A percentile compares a stretch with the other conserved stretches of the same genome.
phyloP scores from a whole-genome alignment of 1,140 invertebrate genomes.

The Drosophila rhopaloa region DNA sequence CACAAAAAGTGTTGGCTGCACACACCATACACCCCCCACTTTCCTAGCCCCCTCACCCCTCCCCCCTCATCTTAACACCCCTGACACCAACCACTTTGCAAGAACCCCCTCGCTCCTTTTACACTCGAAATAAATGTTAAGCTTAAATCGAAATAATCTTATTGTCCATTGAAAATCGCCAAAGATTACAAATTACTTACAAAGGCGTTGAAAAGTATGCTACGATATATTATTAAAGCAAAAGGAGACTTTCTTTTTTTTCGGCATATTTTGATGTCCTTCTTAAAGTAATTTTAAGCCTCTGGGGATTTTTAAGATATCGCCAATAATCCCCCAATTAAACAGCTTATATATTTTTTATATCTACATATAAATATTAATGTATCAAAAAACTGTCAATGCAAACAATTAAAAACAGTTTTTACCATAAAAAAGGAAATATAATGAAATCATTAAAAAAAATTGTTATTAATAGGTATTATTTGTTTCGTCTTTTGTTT shows the following conservation, averaged over 20 bases:
- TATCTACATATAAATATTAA: too few relatives aligned
- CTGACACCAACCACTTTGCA: background rate
- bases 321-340: too few relatives aligned
- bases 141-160: too few relatives aligned
- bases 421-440: too few relatives aligned
- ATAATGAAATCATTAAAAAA: too few relatives aligned
- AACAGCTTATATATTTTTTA: too few relatives aligned
- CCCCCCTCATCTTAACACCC: background rate
- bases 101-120: background rate
- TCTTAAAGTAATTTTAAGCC: background rate
- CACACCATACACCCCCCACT: conserved; percentile 18
- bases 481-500: too few relatives aligned
- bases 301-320: background rate
- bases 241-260: too few relatives aligned
- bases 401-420: too few relatives aligned
- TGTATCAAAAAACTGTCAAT: too few relatives aligned
- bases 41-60: background rate
- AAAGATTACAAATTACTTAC: background rate
- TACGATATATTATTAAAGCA: background rate
- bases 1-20: conserved; percentile 77
- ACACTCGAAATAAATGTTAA: background rate
- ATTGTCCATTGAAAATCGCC: background rate
- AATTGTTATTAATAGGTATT: too few relatives aligned
- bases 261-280: background rate
- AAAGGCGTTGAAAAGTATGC: background rate